Base-by-base conservation (phyloP, 2,113 vertebrate species). In the Epinephelus cyanopodus region DNA sequence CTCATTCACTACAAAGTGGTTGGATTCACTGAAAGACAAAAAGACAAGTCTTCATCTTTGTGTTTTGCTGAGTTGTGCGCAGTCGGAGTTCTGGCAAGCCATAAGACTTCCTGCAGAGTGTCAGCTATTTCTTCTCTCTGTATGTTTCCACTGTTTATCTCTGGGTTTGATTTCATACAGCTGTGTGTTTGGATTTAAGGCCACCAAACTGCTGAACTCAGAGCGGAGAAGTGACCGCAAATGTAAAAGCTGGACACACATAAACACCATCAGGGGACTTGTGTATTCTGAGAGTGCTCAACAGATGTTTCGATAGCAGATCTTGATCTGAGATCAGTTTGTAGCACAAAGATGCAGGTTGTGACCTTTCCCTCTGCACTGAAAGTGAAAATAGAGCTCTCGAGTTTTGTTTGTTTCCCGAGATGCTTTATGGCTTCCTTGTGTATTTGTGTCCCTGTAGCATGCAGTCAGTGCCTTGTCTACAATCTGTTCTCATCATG, bases 61-160 rank as follows among this genome's bases (percentile, higher is more conserved):
- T 56, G 80, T 72, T 77, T 67, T 42, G 17, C 37, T 54, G 42
- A 67, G 0, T 37, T 77, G 53, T 47, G 53, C 61, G 33, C 72
- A 70, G 50, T 66, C 14, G 50, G 17, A 64, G 39, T n/a, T 62
- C 67, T 79, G 52, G 64, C 27, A 12, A 18, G 39, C 12, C 21
- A 3, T 1, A 2, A 45, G 19, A 27, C 27, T 63, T 77, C 42
- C 58, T 78, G 10, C 39, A 81, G 37, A 81, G 21, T 14, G 17
- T 10, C 0, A 12, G 57, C 33, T 62, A 19, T 80, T 77, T 54
- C 42, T 12, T 54, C 25, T 25, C 29, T 60, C 57, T 52, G 17
- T 75, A 27, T 81, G 23, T 87, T 82, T 87, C 73, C 70, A 75
- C 65, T 80, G 69, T 83, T 90, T 90, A 84, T 83, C 39, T 81